Base-by-base conservation (phyloP, 2,113 vertebrate genomes). In the Pelecanoides urinatrix region DNA sequence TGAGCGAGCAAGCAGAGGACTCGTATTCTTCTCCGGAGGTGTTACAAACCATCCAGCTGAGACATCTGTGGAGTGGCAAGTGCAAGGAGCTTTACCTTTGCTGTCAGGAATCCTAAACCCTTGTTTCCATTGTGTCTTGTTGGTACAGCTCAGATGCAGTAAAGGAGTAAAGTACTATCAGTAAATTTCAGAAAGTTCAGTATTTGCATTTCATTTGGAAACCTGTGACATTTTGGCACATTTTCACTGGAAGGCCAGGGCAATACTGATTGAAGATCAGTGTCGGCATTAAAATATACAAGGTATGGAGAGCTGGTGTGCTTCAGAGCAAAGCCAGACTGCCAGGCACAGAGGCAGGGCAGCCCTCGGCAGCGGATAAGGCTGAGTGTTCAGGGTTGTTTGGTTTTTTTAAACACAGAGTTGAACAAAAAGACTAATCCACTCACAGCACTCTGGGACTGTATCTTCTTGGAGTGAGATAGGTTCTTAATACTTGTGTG, bases 191-290 rank as follows among this genome's bases (percentile, higher is more conserved):
- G 80, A 95, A 97, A 97, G 89, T 93, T 96, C 97, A 96, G 92
- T 86, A 95, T 97, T 96, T 97, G 96, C 91, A 95, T 97, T 95
- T 97, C 81, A 94, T 97, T 95, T 96, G 93, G 92, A 97, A 97
- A 96, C 92, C 96, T 87, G 80, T 96, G 96, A 94, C 92, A 91
- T 95, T 95, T 95, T 95, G 89, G 91, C 77, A 58, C 95, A 95
- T 91, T 95, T 97, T 95, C 84, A 92, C 89, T 76, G 85, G 91
- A 95, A 96, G 89, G 84, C 84, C 86, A 90, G 91, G 86, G 91
- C 94, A 91, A 53, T 70, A 87, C 94, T 94, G 93, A 95, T 94
- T 92, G 96, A 96, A 95, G 89, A 97, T 96, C 89, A 86, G 91
- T 91, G 91, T 90, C 3, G 0, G 62, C 53, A 85, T 89, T 94